Conservation (phyloP, 2,797 vertebrate species). For the Cichlasoma orientale region DNA sequence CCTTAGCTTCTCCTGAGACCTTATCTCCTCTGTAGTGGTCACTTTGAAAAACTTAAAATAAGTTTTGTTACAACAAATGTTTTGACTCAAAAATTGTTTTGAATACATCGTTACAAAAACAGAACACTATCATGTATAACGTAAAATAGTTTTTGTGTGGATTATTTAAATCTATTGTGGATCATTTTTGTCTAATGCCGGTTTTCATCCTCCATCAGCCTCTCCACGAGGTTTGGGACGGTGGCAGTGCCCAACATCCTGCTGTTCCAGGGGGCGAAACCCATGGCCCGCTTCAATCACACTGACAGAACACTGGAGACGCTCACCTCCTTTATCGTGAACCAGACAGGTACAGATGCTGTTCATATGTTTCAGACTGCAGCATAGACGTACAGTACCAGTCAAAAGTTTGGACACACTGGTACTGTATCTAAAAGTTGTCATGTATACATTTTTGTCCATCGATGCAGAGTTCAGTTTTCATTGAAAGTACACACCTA, state of each 20-base stretch:
- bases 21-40: too few species aligned
- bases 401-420: too few species aligned
- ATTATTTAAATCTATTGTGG: too few species aligned
- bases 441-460: too few species aligned
- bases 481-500: too few species aligned
- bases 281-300: slow-evolving; percentile 98
- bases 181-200: background rate
- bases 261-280: slow-evolving; percentile 96
- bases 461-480: background rate
- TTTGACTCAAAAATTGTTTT: too few species aligned
- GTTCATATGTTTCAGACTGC: background rate
- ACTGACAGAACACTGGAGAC: slow-evolving; percentile 92
- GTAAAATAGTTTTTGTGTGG: too few species aligned
- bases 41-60: too few species aligned
- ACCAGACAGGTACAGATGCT: slow-evolving; percentile 89
- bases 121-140: too few species aligned
- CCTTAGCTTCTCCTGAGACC: background rate
- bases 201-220: slow-evolving; percentile 73
- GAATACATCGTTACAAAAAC: too few species aligned
- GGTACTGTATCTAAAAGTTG: background rate
- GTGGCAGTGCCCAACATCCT: slow-evolving; percentile 98
- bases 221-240: slow-evolving; percentile 97
- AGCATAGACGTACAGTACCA: background rate
- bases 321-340: slow-evolving; percentile 91
- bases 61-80: too few species aligned